A percentile compares a stretch with the other conserved stretches of the same genome.
Evolutionary conservation across 2,113 vertebrate species (phyloP).

Genomic region (Amblyornis subalaris): DNA sequence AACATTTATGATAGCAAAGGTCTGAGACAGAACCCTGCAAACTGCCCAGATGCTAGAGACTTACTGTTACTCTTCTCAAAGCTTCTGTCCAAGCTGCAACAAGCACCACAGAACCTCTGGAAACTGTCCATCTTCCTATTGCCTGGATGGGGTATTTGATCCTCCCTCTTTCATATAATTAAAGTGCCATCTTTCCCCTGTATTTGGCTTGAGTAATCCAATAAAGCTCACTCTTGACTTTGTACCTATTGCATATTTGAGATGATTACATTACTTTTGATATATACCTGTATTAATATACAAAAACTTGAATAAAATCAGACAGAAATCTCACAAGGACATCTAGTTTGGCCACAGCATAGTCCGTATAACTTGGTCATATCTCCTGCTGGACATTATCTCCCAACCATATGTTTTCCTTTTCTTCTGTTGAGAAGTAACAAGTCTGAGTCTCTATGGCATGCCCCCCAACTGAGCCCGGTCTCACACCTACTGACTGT

Average conservation of each 20-base stretch:
- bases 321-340: background rate
- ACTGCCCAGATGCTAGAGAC: background rate
- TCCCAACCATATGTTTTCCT: background rate
- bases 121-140: background rate
- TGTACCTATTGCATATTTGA: background rate
- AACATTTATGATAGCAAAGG: background rate
- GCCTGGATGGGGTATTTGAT: background rate
- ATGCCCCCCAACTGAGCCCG: fast-evolving
- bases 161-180: background rate
- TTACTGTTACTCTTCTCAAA: background rate
- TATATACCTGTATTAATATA: background rate
- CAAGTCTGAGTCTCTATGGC: background rate
- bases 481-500: fast-evolving
- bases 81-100: background rate
- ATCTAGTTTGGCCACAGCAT: background rate
- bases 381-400: background rate
- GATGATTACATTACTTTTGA: background rate
- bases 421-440: background rate
- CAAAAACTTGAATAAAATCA: background rate
- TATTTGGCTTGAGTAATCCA: background rate
- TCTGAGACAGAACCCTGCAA: background rate
- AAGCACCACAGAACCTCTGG: background rate
- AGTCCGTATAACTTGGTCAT: background rate
- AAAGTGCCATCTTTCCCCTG: background rate
- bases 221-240: background rate